phyloP scores from a whole-genome alignment of 2,888 invertebrate species.

The Stenolophus ochropezus region DNA sequence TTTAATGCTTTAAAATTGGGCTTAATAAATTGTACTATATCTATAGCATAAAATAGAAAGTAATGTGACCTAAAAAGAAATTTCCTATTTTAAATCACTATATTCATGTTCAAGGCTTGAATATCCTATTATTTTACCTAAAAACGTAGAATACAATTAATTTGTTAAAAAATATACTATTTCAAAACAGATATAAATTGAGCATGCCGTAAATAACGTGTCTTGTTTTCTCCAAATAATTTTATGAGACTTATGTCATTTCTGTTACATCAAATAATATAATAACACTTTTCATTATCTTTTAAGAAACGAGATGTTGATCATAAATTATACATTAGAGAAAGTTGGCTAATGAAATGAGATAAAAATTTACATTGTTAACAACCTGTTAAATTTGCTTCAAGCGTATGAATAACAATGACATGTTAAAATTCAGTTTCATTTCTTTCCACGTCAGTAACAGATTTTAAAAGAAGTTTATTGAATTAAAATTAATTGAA shows the following conservation, averaged over 20 bases:
- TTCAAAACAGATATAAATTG: neutral
- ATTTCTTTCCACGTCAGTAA: neutral
- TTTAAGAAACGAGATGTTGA: constrained; percentile 20
- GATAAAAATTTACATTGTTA: constrained; percentile 34
- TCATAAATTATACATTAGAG: constrained; percentile 37
- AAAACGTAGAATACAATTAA: neutral
- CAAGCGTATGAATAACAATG: neutral
- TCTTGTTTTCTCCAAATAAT: neutral
- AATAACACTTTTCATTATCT: constrained; percentile 8
- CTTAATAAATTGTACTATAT: no score
- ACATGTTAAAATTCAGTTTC: neutral
- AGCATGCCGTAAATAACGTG: neutral
- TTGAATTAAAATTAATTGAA: neutral
- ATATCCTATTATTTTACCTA: no score
- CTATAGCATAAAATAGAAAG: no score
- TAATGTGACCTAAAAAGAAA: no score
- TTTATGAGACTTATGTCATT: constrained; percentile 5
- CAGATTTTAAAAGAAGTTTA: neutral
- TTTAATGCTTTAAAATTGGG: no score
- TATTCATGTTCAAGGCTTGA: no score
- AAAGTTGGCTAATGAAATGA: constrained; percentile 20
- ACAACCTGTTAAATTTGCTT: constrained; percentile 14
- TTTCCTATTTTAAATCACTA: no score
- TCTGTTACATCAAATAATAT: constrained; percentile 10
- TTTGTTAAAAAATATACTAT: neutral